Conservation (phyloP, 2,888 invertebrate species). For the Dugesia japonica region DNA sequence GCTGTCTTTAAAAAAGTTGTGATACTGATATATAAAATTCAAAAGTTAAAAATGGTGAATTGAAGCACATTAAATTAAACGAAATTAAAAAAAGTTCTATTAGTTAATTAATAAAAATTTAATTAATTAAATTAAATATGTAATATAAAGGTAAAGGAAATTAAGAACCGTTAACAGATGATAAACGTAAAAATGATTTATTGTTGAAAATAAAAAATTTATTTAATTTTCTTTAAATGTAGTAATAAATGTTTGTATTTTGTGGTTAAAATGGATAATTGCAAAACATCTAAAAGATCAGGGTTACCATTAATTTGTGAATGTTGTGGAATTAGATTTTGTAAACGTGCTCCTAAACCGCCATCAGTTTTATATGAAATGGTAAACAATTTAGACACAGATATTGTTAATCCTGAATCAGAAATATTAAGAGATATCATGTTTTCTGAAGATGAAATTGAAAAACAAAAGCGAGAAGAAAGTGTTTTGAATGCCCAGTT, state of each 20-base stretch:
- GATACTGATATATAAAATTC: too few relatives aligned
- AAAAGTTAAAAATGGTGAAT: too few relatives aligned
- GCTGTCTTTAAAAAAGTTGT: too few relatives aligned
- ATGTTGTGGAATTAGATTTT: constrained; percentile 1
- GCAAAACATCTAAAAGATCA: background rate
- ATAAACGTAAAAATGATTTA: too few relatives aligned
- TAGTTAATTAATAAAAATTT: too few relatives aligned
- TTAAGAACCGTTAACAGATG: too few relatives aligned
- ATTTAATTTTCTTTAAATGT: too few relatives aligned
- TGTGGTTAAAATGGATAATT: background rate
- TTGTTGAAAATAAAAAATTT: too few relatives aligned
- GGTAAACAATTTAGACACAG: background rate
- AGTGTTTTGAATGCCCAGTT: background rate
- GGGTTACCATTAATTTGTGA: background rate
- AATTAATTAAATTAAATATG: too few relatives aligned
- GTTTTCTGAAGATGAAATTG: background rate
- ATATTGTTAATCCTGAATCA: background rate
- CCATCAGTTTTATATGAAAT: background rate
- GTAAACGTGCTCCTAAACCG: background rate
- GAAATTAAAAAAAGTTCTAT: too few relatives aligned
- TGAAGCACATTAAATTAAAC: too few relatives aligned
- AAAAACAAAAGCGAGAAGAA: background rate
- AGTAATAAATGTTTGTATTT: background rate
- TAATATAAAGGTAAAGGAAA: too few relatives aligned
- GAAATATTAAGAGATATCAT: background rate